A percentile compares a stretch with the other conserved stretches of the same genome.
phyloP scores from a whole-genome alignment of 2,888 invertebrate genomes.

The Cremastinae sp. region DNA sequence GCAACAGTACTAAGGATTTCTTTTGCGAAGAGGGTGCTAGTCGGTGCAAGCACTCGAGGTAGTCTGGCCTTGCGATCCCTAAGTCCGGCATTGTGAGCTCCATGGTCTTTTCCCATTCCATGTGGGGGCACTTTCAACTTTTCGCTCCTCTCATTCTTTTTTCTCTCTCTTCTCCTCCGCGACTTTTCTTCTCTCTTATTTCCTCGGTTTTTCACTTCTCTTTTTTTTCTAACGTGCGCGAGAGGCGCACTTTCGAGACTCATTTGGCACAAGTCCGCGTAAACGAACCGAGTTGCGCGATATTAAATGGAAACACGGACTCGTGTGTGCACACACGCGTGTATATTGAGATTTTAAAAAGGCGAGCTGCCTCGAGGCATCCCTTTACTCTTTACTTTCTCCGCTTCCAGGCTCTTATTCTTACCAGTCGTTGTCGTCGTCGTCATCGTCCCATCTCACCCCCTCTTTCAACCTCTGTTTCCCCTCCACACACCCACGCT shows the following conservation, averaged over 20 bases:
- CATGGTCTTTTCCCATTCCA: conserved; percentile 29
- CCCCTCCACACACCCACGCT: conserved; percentile 10
- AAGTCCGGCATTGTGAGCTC: conserved; percentile 57
- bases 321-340: neutral
- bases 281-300: conserved; percentile 45
- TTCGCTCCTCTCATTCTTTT: conserved; percentile 5
- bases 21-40: conserved; percentile 45
- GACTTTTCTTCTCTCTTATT: neutral
- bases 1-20: conserved; percentile 50
- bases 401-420: conserved; percentile 18
- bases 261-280: conserved; percentile 31
- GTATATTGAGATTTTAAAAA: conserved; percentile 44
- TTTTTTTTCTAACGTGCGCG: no score
- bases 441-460: neutral
- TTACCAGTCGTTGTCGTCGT: conserved; percentile 16
- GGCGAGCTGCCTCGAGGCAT: conserved; percentile 51
- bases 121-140: conserved; percentile 46
- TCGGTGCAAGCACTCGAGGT: conserved; percentile 58
- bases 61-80: conserved; percentile 54
- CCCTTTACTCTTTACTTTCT: conserved; percentile 22
- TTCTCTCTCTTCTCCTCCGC: no score
- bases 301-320: conserved; percentile 51
- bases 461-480: conserved; percentile 2
- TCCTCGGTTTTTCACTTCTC: no score
- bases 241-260: conserved; percentile 34